Evolutionary conservation across 1,140 invertebrate genomes (phyloP).

Genomic region (Catajapyx aquilonaris): DNA sequence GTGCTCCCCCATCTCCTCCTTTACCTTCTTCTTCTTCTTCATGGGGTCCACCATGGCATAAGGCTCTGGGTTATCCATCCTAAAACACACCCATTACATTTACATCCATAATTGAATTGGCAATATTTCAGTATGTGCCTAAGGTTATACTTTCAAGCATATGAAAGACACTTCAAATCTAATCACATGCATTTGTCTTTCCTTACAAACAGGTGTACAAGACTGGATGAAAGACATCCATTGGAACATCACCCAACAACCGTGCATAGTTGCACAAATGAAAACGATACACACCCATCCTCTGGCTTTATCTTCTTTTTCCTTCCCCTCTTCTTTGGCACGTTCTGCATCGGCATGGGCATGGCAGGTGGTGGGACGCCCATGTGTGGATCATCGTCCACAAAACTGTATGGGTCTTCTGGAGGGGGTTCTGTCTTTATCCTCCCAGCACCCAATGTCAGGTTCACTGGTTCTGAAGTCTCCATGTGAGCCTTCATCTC

Average conservation of each 20-base stretch:
- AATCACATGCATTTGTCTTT: no score
- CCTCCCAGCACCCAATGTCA: slow-evolving; percentile 9
- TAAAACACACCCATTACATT: no score
- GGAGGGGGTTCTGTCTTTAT: slow-evolving; percentile 38
- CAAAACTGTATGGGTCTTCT: slow-evolving; percentile 58
- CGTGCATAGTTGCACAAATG: slow-evolving; percentile 2
- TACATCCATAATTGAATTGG: no score
- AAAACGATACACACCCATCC: slow-evolving; percentile 14
- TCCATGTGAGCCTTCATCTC: slow-evolving; percentile 26
- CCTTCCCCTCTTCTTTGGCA: slow-evolving; percentile 45
- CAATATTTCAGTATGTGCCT: no score
- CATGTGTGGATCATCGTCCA: slow-evolving; percentile 37
- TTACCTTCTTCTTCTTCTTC: slow-evolving; percentile 16
- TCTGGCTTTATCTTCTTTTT: slow-evolving; percentile 50
- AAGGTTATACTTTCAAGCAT: no score
- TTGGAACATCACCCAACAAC: slow-evolving; percentile 26
- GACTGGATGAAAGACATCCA: no score
- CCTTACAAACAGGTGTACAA: no score
- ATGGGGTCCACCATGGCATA: not conserved
- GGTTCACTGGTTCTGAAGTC: slow-evolving; percentile 14
- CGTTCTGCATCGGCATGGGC: slow-evolving; percentile 15
- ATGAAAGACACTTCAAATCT: no score
- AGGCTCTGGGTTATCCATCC: no score
- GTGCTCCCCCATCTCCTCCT: slow-evolving; percentile 24
- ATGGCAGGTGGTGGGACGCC: slow-evolving; percentile 9